A percentile compares a stretch with the other conserved stretches of the same genome.
phyloP scores from a whole-genome alignment of 2,113 vertebrate genomes.

The Perccottus glenii region DNA sequence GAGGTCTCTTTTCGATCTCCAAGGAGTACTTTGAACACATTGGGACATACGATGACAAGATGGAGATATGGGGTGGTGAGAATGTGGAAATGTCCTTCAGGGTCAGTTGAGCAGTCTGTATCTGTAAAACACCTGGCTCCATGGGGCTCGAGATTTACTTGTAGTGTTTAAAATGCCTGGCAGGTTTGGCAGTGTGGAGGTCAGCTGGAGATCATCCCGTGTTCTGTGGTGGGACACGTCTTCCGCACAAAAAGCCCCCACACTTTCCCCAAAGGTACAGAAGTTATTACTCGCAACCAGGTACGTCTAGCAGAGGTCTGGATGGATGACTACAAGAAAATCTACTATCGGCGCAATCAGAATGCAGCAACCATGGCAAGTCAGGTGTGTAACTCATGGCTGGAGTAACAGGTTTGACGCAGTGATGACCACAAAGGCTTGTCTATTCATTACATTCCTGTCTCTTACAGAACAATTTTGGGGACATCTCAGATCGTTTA shows the following conservation, averaged over 20 bases:
- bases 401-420: neutral
- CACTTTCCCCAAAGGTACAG: constrained; percentile 93
- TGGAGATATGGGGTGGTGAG: constrained; percentile 99
- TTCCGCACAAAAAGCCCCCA: constrained; percentile 97
- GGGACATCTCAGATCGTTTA: constrained; percentile 88
- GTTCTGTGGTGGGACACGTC: constrained; percentile 95
- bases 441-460: neutral
- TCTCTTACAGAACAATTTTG: constrained; percentile 83
- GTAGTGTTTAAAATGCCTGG: neutral
- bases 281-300: constrained; percentile 93
- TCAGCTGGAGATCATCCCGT: constrained; percentile 92
- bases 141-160: neutral
- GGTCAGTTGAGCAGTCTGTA: constrained; percentile 76
- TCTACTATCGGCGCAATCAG: constrained; percentile 91
- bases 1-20: constrained; percentile 94
- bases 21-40: constrained; percentile 94
- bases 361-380: constrained; percentile 86
- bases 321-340: constrained; percentile 93
- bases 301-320: constrained; percentile 97
- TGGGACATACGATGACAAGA: constrained; percentile 94
- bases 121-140: neutral
- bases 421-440: neutral
- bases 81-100: constrained; percentile 99
- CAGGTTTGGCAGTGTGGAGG: constrained; percentile 98
- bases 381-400: constrained; percentile 78